phyloP scores from a whole-genome alignment of 2,888 invertebrate species.

The Leucophenga montana region DNA sequence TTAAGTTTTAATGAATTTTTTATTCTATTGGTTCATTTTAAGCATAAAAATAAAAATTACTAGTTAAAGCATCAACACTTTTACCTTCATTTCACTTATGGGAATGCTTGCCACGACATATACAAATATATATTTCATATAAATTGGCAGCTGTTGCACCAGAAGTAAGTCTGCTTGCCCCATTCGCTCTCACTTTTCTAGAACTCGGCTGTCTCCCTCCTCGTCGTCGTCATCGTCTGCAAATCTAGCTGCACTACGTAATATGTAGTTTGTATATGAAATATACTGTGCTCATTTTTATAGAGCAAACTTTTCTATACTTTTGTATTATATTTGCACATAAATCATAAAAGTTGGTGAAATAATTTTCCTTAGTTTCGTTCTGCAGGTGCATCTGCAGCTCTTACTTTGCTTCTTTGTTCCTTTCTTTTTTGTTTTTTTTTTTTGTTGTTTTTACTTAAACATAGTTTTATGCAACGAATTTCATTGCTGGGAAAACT shows the following conservation, averaged over 20 bases:
- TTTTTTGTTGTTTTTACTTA: too few relatives aligned
- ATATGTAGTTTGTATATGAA: not conserved
- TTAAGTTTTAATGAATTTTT: slow-evolving; percentile 44
- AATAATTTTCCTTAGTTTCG: slow-evolving; percentile 49
- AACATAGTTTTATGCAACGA: too few relatives aligned
- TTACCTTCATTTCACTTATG: slow-evolving; percentile 1
- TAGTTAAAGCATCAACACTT: not conserved
- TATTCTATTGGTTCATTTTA: not conserved
- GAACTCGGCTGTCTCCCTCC: too few relatives aligned
- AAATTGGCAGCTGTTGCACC: slow-evolving; percentile 53
- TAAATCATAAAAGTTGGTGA: slow-evolving; percentile 60
- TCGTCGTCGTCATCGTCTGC: too few relatives aligned
- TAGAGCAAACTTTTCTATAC: slow-evolving; percentile 47
- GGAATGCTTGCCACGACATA: too few relatives aligned
- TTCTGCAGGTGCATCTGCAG: slow-evolving; percentile 26
- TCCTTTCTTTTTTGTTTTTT: not conserved
- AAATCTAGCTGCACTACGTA: not conserved
- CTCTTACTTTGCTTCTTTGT: not conserved
- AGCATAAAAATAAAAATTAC: not conserved
- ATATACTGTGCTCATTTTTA: slow-evolving; percentile 30
- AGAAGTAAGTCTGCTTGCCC: slow-evolving; percentile 52
- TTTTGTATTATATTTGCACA: slow-evolving; percentile 60
- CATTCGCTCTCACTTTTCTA: slow-evolving; percentile 12
- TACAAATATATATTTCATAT: slow-evolving; percentile 31
- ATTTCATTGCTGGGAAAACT: too few relatives aligned